Conservation (phyloP, 2,113 vertebrate genomes). For the Phasianus colchicus region DNA sequence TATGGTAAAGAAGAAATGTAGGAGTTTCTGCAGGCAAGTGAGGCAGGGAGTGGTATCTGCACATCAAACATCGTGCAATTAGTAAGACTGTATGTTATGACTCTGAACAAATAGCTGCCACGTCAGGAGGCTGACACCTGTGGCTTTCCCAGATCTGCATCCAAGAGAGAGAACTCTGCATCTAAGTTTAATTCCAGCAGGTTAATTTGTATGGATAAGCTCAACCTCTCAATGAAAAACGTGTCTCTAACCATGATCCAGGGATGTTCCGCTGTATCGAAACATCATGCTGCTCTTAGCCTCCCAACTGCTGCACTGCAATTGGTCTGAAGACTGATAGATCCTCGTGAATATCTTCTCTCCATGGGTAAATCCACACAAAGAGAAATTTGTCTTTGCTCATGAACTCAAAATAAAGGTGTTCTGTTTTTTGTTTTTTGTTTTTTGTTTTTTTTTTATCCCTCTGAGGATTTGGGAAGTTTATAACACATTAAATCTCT, state of each 20-base stretch:
- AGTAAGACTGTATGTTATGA: neutral
- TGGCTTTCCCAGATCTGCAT: neutral
- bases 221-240: neutral
- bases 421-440: too few species aligned
- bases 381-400: neutral
- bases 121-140: neutral
- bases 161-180: neutral
- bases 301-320: neutral
- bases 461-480: neutral
- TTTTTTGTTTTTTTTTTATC: neutral
- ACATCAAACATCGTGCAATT: neutral
- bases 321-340: neutral
- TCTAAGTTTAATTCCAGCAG: neutral
- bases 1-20: neutral
- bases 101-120: neutral
- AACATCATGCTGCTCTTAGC: neutral
- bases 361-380: neutral
- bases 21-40: neutral
- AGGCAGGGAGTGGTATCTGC: neutral
- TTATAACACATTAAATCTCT: constrained; percentile 21
- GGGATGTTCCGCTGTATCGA: neutral
- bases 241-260: accelerated
- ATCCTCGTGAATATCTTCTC: neutral
- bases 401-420: neutral
- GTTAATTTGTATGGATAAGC: neutral